phyloP scores from a whole-genome alignment of 2,888 invertebrate genomes.

The Monochamus alternatus region DNA sequence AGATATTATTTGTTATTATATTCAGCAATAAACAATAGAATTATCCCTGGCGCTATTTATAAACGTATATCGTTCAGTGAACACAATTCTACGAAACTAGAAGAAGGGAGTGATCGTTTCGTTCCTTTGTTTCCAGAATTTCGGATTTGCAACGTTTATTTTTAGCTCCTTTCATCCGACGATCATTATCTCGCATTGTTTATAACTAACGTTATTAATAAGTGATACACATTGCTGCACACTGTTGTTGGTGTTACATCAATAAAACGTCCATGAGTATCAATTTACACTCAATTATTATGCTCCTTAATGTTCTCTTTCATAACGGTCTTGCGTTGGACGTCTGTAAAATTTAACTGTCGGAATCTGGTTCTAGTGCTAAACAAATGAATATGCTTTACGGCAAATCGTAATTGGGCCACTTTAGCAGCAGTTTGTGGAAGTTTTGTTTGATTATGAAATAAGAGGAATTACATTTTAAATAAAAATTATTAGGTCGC shows the following conservation, averaged over 20 bases:
- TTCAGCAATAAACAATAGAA: neutral
- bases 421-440: too few species aligned
- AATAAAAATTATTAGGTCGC: too few species aligned
- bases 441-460: too few species aligned
- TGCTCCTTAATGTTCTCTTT: neutral
- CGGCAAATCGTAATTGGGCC: too few species aligned
- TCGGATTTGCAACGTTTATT: neutral
- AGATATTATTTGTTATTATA: too few species aligned
- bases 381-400: too few species aligned
- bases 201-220: slow-evolving; percentile 1
- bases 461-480: too few species aligned
- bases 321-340: neutral
- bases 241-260: slow-evolving; percentile 18
- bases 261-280: slow-evolving; percentile 31
- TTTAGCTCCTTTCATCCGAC: neutral
- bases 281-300: slow-evolving; percentile 12
- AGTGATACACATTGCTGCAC: slow-evolving; percentile 8
- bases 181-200: neutral
- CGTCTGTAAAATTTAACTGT: too few species aligned
- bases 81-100: neutral
- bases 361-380: too few species aligned
- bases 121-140: slow-evolving; percentile 3
- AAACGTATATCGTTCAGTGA: neutral
- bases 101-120: neutral
- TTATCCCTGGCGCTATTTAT: neutral